Evolutionary conservation across 2,113 vertebrate genomes (phyloP).

Genomic region (Edolisoma coerulescens): DNA sequence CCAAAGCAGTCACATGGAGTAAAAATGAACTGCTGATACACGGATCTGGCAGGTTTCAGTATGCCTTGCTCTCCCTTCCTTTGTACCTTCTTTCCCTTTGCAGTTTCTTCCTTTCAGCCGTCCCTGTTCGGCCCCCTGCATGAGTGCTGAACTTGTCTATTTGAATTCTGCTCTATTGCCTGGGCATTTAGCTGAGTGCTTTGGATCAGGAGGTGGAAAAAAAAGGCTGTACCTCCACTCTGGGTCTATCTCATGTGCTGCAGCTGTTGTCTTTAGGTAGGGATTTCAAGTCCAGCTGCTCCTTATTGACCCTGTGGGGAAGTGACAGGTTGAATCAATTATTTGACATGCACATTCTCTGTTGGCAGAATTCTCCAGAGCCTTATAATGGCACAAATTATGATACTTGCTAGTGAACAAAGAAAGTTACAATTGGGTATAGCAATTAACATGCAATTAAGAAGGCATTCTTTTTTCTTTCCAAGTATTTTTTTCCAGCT

Average conservation of each 20-base stretch:
- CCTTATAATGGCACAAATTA: slow-evolving; percentile 18
- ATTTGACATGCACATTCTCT: neutral
- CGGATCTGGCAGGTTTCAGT: neutral
- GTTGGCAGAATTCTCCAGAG: slow-evolving; percentile 14
- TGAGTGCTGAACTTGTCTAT: neutral
- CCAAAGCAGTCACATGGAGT: neutral
- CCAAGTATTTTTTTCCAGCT: neutral
- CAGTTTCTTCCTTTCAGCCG: neutral
- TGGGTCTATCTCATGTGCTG: neutral
- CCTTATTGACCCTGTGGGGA: slow-evolving; percentile 8
- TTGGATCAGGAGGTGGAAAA: neutral
- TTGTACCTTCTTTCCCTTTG: neutral
- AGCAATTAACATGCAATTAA: slow-evolving; percentile 51
- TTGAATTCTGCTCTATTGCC: neutral
- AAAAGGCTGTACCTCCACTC: neutral
- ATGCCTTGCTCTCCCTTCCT: neutral
- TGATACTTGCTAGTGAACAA: slow-evolving; percentile 14
- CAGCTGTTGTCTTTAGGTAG: slow-evolving; percentile 47
- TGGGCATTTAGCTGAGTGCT: neutral
- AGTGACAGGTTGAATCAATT: slow-evolving; percentile 43
- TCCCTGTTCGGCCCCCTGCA: neutral
- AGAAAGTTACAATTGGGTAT: slow-evolving; percentile 9
- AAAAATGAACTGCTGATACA: neutral
- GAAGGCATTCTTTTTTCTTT: slow-evolving; percentile 29
- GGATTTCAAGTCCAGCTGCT: slow-evolving; percentile 50